Conservation (phyloP, 2,797 vertebrate species). For the Ctenopoma kingsleyae region DNA sequence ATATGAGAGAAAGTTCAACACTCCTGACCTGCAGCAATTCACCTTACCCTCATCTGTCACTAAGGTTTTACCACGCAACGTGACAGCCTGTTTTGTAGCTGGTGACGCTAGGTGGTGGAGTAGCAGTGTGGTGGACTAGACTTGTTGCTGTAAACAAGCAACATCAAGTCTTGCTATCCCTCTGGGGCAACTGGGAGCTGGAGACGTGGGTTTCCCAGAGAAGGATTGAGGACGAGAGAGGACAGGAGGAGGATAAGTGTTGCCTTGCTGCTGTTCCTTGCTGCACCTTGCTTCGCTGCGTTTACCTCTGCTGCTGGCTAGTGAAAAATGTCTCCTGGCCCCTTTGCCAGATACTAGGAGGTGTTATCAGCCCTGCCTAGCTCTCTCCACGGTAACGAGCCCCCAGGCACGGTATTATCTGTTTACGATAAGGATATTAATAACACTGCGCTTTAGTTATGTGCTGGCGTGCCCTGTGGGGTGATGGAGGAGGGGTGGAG, state of each 20-base stretch:
- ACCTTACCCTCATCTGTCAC: conserved; percentile 33
- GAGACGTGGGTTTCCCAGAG: conserved; percentile 41
- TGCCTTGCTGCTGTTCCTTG: conserved; percentile 40
- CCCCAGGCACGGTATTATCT: conserved; percentile 81
- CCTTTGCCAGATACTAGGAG: conserved; percentile 65
- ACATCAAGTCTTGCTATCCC: conserved; percentile 32
- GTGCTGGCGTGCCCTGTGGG: conserved; percentile 58
- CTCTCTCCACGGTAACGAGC: conserved; percentile 75
- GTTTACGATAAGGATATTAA: conserved; percentile 86
- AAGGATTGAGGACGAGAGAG: conserved; percentile 48
- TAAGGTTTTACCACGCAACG: conserved; percentile 64
- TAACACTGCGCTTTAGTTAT: conserved; percentile 80
- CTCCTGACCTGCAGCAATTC: conserved; percentile 51
- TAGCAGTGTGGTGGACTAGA: conserved; percentile 25
- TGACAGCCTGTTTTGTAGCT: conserved; percentile 36
- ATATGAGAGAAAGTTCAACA: conserved; percentile 55
- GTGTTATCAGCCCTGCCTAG: conserved; percentile 73
- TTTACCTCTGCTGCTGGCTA: conserved; percentile 51
- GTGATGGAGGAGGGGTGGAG: conserved; percentile 21
- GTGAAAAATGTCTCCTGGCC: conserved; percentile 75
- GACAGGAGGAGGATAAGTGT: conserved; percentile 51
- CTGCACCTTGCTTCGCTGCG: conserved; percentile 18
- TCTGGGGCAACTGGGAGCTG: conserved; percentile 56
- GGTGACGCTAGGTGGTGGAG: neutral
- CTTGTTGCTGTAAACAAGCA: conserved; percentile 60